These are phyloP conservation scores for Microtus montanus DNA, from an alignment of 2,113 vertebrate genomes.

Conservation along the genomic window DNA sequence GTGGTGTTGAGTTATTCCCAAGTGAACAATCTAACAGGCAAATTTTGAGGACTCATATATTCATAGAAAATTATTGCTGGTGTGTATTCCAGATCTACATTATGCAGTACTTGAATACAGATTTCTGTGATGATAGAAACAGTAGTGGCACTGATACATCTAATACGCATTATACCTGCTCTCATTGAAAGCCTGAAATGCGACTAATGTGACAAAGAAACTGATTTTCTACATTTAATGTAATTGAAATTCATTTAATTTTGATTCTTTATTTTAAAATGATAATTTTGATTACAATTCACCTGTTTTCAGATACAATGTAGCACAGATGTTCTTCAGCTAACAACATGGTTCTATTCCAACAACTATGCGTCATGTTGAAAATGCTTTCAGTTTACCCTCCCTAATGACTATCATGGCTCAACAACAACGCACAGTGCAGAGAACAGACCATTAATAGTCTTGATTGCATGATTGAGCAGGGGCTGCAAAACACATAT, in stretches of 20 bases:
- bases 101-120: neutral
- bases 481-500: neutral
- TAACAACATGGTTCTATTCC: neutral
- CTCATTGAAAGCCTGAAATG: neutral
- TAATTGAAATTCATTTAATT: neutral
- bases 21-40: neutral
- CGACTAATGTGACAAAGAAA: neutral
- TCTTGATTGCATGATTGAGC: neutral
- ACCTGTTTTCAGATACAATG: neutral
- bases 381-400: neutral
- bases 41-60: neutral
- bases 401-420: too few relatives aligned
- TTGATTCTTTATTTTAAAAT: slow-evolving; percentile 11
- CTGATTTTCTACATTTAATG: neutral
- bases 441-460: neutral
- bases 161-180: neutral
- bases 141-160: neutral
- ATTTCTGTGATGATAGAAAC: neutral
- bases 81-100: neutral
- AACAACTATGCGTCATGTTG: neutral
- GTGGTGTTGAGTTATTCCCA: neutral
- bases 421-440: neutral
- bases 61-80: neutral
- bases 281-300: slow-evolving; percentile 15
- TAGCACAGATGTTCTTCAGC: neutral